Base-by-base conservation (phyloP, 2,113 vertebrate species). In the Dolichotis patagonum region DNA sequence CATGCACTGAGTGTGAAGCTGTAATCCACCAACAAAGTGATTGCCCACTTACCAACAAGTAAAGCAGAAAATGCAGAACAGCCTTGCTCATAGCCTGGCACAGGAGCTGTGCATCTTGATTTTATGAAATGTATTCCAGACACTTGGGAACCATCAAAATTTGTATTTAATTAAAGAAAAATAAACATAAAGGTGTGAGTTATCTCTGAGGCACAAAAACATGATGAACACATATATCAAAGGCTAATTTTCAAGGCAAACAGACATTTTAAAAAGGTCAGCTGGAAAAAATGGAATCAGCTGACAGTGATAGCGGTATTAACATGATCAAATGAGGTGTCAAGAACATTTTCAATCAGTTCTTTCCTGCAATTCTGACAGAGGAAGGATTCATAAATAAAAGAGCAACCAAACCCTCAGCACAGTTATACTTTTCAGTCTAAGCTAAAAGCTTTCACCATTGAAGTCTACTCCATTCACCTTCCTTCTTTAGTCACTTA, bases 111-210 rank as follows among this genome's bases (percentile, higher is more conserved):
- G 30, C 62, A 84, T 46, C 56, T 71, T 77, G 35, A 58, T 92
- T 94, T 77, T 94, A 96, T 97, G 89, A 94, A 63, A 88, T 69
- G 97, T 89, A 52, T 60, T 78, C 43, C 49, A 92, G 96, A 52
- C 26, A 87, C 17, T 43, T 88, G 86, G 91, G 32, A 97, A 60
- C 41, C 87, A 93, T 89, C 96, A 96, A 95, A 11, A 32, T 84
- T 11, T 96, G 84, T 97, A 35, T 88, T 91, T 96, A 86, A 73
- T 58, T 62, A 88, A 80, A 82, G 91, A 97, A 97, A 97, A 10
- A 24, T 75, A 96, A 32, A 91, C 60, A 62, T 65, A 90, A 73
- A 95, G 52, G 5, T 94, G 24, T 94, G 60, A 84, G 35, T 75
- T 93, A 58, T 96, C 71, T 52, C 90, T 82, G 43, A 96, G 96